Evolutionary conservation across 2,797 vertebrate species (phyloP).

Genomic region (Gallinago solitaria): DNA sequence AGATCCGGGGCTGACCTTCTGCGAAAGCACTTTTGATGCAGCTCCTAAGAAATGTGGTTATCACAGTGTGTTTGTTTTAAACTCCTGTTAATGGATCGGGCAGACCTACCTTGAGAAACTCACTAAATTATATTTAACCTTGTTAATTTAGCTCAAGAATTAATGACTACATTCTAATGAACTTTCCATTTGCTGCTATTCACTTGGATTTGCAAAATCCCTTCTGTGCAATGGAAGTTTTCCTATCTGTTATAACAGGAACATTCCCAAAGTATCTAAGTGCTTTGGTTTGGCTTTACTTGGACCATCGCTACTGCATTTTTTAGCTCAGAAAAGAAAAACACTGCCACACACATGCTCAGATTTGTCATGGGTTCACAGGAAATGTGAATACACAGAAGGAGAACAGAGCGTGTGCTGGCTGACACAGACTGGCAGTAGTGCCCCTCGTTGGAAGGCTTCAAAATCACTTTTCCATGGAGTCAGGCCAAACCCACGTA

Average conservation of each 20-base stretch:
- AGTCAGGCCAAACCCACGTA: slow-evolving; percentile 10
- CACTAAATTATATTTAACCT: slow-evolving; percentile 18
- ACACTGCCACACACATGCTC: slow-evolving; percentile 54
- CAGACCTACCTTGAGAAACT: slow-evolving; percentile 4
- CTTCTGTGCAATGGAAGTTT: neutral
- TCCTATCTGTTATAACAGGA: slow-evolving; percentile 16
- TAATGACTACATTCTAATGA: slow-evolving; percentile 25
- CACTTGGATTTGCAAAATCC: slow-evolving; percentile 16
- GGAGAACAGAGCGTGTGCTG: neutral
- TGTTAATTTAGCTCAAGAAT: slow-evolving; percentile 40
- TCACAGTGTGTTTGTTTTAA: slow-evolving; percentile 27
- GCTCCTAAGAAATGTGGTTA: slow-evolving; percentile 17
- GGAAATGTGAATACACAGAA: neutral
- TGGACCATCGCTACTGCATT: neutral
- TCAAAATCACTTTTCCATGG: slow-evolving; percentile 37
- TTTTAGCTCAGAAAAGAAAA: slow-evolving; percentile 50
- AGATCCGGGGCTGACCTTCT: slow-evolving; percentile 22
- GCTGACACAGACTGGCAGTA: neutral
- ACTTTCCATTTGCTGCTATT: slow-evolving; percentile 4
- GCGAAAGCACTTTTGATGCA: slow-evolving; percentile 11
- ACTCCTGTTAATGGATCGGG: neutral
- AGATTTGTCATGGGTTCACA: slow-evolving; percentile 5
- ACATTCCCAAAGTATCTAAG: slow-evolving; percentile 14
- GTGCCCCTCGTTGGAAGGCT: neutral
- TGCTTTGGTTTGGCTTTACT: slow-evolving; percentile 34